Evolutionary conservation across 2,888 invertebrate genomes (phyloP).

Genomic region (Mythimna vitellina): DNA sequence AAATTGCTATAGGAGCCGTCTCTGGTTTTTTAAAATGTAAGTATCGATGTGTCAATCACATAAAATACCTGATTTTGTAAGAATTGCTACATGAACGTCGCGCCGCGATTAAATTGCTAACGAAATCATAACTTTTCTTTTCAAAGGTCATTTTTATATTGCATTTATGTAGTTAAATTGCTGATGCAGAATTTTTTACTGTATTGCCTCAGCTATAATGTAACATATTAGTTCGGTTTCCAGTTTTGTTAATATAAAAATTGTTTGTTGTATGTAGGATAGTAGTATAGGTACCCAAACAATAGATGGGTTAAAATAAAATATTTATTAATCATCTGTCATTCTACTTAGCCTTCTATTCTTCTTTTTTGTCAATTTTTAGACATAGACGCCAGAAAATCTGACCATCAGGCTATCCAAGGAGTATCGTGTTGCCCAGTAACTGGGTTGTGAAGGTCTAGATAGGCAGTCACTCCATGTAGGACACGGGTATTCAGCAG

Average conservation of each 20-base stretch:
- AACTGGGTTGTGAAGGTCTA: too few species aligned
- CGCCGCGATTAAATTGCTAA: constrained; percentile 1
- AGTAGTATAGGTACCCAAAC: background rate
- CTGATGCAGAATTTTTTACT: background rate
- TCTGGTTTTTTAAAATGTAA: background rate
- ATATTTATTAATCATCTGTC: background rate
- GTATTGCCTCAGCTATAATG: constrained; percentile 18
- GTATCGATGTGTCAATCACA: background rate
- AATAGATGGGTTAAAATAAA: background rate
- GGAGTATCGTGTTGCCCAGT: too few species aligned
- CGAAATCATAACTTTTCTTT: constrained; percentile 41
- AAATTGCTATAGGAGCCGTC: background rate
- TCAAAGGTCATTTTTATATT: constrained; percentile 32
- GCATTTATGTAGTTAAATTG: background rate
- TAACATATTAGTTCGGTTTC: background rate
- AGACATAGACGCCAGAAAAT: too few species aligned
- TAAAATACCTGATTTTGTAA: constrained; percentile 8
- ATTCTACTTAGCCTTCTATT: background rate
- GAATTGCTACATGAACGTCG: constrained; percentile 10
- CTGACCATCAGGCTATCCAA: too few species aligned
- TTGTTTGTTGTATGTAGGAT: background rate
- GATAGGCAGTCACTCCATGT: too few species aligned
- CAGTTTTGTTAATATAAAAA: background rate
- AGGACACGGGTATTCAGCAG: too few species aligned
- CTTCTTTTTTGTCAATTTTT: too few species aligned